Conservation (phyloP, 2,888 invertebrate species). For the Agelastica alni region DNA sequence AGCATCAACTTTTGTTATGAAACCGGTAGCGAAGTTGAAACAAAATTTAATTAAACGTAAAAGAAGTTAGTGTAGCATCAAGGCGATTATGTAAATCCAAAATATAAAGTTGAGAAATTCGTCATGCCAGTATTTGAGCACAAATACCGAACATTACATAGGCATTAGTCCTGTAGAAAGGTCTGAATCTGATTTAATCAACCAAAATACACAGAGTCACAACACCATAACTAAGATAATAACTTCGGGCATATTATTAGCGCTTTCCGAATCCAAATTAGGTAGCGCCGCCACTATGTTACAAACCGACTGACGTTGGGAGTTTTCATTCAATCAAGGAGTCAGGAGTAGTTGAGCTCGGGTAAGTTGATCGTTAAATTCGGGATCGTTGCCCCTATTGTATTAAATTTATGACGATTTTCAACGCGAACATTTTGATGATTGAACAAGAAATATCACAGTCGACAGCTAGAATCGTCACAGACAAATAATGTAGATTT, state of each 20-base stretch:
- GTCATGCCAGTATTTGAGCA: neutral
- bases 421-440: neutral
- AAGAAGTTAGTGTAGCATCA: slow-evolving; percentile 3
- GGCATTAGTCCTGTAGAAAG: slow-evolving; percentile 20
- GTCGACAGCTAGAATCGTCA: neutral
- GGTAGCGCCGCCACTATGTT: slow-evolving; percentile 21
- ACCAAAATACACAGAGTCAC: slow-evolving; percentile 26
- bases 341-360: slow-evolving; percentile 21
- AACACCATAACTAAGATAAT: slow-evolving; percentile 23
- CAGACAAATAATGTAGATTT: neutral
- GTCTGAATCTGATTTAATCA: slow-evolving; percentile 30
- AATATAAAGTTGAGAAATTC: slow-evolving; percentile 3
- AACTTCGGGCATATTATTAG: slow-evolving; percentile 29
- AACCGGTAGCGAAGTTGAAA: no score
- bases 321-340: slow-evolving; percentile 26
- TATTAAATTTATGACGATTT: neutral
- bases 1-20: no score
- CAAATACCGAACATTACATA: slow-evolving; percentile 17
- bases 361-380: slow-evolving; percentile 22
- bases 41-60: slow-evolving; percentile 9
- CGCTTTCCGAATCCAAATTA: slow-evolving; percentile 23
- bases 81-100: slow-evolving; percentile 12
- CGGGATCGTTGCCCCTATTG: slow-evolving; percentile 8
- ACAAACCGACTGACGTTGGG: slow-evolving; percentile 4
- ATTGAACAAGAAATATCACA: neutral